Evolutionary conservation across 53 echinoderm and acorn worm genomes (phyloP), one percentile per base, ranked within the genome.

Genomic region (Crossaster papposus): DNA sequence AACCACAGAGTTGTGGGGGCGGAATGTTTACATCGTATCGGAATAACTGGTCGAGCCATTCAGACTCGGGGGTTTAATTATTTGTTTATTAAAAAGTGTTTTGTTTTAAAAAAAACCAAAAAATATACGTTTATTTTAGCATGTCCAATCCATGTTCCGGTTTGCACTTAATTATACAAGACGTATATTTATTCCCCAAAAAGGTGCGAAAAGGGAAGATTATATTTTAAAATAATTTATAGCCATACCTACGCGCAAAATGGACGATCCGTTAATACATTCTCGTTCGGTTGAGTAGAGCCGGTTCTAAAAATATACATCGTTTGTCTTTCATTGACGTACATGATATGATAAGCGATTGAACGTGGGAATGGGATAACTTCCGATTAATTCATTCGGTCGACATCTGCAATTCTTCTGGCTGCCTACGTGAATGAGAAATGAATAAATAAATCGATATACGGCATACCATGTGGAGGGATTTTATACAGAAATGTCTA

Each of bases 321-420:
- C 51, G 58, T 58, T 55, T 51, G 36, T 77, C n/a, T 38, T 15
- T 28, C 79, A 79, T 79, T 79, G 79, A 79, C 79, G 50, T 79
- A n/a, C 9, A 52, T 14, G 75, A 35, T 24, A 52, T 14, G 75
- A 35, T 71, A n/a, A 71, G 71, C 71, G 71, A 28, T 30, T 28
- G 13, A 71, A 30, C 31, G 13, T 4, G 22, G 22, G 29, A 71
- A 17, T 2, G 71, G 5, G 29, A 71, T 28, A 28, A 71, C 71
- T 71, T 71, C 71, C 29, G 32, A 20, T 71, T 28, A 29, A 71
- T 71, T 71, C 71, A 26, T 71, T 12, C 12, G 12, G 14, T 17
- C 58, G 58, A 2, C 58, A 58, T 58, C 58, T 58, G 58, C 58
- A 20, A n/a, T 15, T 2, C 58, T 14, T 15, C 12, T 11, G 58